These are phyloP conservation scores for Cardiocondyla obscurior DNA, from an alignment of 1,140 invertebrate genomes.

Conservation along the genomic window DNA sequence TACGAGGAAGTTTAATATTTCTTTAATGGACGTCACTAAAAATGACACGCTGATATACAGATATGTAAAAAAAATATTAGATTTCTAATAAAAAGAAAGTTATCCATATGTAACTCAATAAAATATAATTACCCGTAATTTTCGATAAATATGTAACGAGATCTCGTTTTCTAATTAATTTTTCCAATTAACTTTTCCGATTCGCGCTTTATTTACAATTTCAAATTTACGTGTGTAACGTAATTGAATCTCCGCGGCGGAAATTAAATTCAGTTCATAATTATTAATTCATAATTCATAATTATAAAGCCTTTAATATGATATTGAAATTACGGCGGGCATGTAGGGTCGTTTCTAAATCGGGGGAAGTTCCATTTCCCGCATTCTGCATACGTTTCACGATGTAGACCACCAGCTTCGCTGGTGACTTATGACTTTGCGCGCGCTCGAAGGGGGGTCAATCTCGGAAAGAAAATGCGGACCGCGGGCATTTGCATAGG, in stretches of 20 bases:
- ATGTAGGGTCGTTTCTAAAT: neutral
- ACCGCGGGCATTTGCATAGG: conserved; percentile 4
- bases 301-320: neutral
- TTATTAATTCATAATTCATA: neutral
- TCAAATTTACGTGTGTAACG: neutral
- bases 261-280: neutral
- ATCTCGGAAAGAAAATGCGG: conserved; percentile 2
- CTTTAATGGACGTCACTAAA: neutral
- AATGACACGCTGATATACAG: neutral
- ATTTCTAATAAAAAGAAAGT: neutral
- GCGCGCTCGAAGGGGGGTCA: neutral
- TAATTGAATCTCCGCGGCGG: neutral
- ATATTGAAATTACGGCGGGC: neutral
- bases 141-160: neutral
- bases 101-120: neutral
- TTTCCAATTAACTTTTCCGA: no score
- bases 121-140: conserved; percentile 1
- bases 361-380: neutral
- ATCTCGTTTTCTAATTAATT: neutral
- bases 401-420: neutral
- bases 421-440: neutral
- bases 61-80: neutral
- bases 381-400: neutral
- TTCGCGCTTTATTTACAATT: neutral
- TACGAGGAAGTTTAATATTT: neutral